These are phyloP conservation scores for Bombus superbus DNA, from an alignment of 1,140 invertebrate genomes.

Conservation along the genomic window DNA sequence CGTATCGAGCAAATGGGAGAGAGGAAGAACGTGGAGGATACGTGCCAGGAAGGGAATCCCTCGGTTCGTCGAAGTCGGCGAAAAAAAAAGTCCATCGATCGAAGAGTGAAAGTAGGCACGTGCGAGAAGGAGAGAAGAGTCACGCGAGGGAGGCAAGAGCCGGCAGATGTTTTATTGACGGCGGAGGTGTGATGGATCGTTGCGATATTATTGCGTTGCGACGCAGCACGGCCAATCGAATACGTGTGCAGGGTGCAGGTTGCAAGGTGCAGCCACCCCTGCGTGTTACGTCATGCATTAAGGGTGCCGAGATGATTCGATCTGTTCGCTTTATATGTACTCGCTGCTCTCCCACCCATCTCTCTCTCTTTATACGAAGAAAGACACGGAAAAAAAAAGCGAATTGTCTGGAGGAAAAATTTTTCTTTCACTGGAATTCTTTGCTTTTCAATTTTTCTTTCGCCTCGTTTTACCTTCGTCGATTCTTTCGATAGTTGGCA, in stretches of 20 bases:
- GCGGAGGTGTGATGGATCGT: conserved; percentile 72
- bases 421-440: background rate
- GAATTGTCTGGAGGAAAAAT: background rate
- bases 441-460: background rate
- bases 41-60: too few species aligned
- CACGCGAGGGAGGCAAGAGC: conserved; percentile 40
- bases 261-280: conserved; percentile 60
- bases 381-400: background rate
- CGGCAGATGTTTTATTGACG: conserved; percentile 73
- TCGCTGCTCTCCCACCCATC: background rate
- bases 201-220: conserved; percentile 70
- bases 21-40: background rate
- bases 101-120: conserved; percentile 39
- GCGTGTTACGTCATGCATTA: conserved; percentile 67
- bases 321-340: conserved; percentile 63
- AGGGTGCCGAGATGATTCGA: conserved; percentile 62
- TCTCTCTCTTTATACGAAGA: conserved; percentile 39
- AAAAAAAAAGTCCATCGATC: conserved; percentile 18
- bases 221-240: conserved; percentile 66
- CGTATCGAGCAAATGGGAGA: background rate
- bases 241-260: conserved; percentile 64
- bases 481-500: background rate
- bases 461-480: background rate
- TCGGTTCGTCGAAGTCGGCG: background rate
- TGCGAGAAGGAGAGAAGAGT: background rate